Conservation (phyloP, 2,113 vertebrate species). For the Himantopus leucocephalus region DNA sequence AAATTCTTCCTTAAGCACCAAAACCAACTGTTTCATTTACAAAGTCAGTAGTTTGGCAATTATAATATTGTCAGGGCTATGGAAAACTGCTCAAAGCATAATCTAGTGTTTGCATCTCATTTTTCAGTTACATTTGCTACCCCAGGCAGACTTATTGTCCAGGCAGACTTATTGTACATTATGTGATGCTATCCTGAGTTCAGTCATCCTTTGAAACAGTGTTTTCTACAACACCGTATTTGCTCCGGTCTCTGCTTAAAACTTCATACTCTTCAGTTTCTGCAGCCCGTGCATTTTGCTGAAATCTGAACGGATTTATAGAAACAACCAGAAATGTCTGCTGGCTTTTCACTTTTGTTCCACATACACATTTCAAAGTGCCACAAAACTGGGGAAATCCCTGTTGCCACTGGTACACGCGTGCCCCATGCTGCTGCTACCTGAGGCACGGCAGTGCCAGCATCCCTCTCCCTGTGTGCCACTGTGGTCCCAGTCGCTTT, state of each 20-base stretch:
- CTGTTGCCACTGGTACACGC: fast-evolving
- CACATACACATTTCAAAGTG: neutral
- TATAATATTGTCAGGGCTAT: neutral
- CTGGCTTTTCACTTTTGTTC: neutral
- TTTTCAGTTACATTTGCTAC: neutral
- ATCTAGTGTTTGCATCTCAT: neutral
- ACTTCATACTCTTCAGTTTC: neutral
- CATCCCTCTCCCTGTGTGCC: neutral
- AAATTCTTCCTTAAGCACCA: neutral
- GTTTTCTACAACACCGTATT: neutral
- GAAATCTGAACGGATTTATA: neutral
- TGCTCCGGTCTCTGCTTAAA: neutral
- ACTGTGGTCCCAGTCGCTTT: fast-evolving
- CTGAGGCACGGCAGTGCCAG: fast-evolving
- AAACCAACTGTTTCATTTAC: neutral
- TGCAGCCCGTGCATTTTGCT: neutral
- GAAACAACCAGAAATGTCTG: neutral
- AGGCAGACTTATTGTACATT: neutral
- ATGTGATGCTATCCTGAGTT: neutral
- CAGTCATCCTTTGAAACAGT: neutral
- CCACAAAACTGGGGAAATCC: neutral
- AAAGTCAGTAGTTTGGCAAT: neutral
- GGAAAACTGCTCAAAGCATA: neutral
- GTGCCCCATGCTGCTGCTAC: neutral
- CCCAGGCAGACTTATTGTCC: neutral